Percentiles rank a stretch among this genome's conserved stretches.
These are phyloP conservation scores for Mesopsocus fuscifrons DNA, from an alignment of 2,888 invertebrate genomes.

Conservation along the genomic window DNA sequence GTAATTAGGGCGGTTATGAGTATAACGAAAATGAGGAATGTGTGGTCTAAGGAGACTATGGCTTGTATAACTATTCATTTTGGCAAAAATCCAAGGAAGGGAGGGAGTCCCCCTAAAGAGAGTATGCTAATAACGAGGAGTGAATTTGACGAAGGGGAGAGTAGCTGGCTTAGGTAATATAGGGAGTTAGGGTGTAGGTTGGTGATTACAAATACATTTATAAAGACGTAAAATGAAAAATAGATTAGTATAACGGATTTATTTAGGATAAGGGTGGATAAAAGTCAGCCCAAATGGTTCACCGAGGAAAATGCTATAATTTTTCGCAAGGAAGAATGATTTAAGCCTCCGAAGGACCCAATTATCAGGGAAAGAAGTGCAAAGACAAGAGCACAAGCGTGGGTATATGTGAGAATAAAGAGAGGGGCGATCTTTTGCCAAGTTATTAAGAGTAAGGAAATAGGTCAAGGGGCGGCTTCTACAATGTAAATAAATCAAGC, in stretches of 20 bases:
- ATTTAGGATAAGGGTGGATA: conserved; percentile 27
- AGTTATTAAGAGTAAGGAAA: conserved; percentile 34
- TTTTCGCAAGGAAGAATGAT: conserved; percentile 35
- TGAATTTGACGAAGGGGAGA: no score
- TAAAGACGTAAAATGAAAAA: neutral
- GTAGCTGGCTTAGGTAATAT: no score
- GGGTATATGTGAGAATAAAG: conserved; percentile 31
- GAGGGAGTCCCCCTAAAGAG: conserved; percentile 36
- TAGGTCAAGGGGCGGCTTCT: conserved; percentile 36
- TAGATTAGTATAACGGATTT: conserved; percentile 18
- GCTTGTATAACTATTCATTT: conserved; percentile 38
- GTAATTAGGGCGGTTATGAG: conserved; percentile 33
- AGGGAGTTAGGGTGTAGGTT: neutral
- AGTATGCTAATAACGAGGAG: conserved; percentile 34
- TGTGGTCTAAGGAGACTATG: conserved; percentile 28
- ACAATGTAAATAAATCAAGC: conserved; percentile 39
- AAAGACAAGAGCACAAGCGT: conserved; percentile 26
- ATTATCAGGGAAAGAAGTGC: conserved; percentile 27
- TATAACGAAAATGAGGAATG: conserved; percentile 28
- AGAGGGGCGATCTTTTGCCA: conserved; percentile 46
- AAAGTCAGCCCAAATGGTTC: conserved; percentile 40
- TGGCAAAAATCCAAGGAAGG: conserved; percentile 37
- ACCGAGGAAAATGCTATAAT: conserved; percentile 41
- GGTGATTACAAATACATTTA: no score
- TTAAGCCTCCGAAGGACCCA: conserved; percentile 33